phyloP scores from a whole-genome alignment of 2,797 vertebrate genomes.

The Oophaga sylvatica region DNA sequence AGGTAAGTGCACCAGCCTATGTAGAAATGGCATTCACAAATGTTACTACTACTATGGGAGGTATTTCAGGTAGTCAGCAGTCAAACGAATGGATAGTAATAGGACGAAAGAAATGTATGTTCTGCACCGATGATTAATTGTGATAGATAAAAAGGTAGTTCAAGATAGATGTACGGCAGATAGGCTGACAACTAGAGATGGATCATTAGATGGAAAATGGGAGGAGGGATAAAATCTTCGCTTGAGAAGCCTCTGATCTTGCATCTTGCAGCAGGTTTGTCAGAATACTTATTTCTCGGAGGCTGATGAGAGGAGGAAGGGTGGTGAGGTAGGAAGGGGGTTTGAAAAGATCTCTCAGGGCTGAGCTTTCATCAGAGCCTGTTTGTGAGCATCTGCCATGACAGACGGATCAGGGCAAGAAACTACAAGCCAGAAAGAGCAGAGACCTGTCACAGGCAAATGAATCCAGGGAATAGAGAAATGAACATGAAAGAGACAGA shows the following conservation, averaged over 20 bases:
- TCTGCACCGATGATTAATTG: conserved; percentile 1
- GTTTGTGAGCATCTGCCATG: conserved; percentile 57
- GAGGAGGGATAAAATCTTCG: conserved; percentile 24
- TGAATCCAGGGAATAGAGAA: conserved; percentile 29
- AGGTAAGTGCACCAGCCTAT: conserved; percentile 68
- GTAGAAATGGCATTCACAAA: not conserved
- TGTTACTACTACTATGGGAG: not conserved
- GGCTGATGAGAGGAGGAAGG: conserved; percentile 45
- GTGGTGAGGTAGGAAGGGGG: not conserved
- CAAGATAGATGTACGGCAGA: not conserved
- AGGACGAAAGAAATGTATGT: not conserved
- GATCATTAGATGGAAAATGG: conserved; percentile 36
- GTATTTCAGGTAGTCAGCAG: not conserved
- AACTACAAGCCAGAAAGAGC: conserved; percentile 43
- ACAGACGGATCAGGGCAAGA: conserved; percentile 54
- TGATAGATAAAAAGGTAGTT: conserved; percentile 12
- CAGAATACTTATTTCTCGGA: conserved; percentile 52
- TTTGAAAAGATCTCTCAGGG: conserved; percentile 44
- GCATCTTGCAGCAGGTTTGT: conserved; percentile 55
- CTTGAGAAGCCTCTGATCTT: conserved; percentile 50
- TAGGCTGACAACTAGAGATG: conserved; percentile 22
- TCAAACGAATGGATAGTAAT: not conserved
- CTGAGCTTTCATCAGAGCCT: conserved; percentile 52
- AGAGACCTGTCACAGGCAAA: conserved; percentile 45
- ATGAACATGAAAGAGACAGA: conserved; percentile 41